These are phyloP conservation scores for Yponomeuta evonymella DNA, from an alignment of 2,888 invertebrate genomes.

Conservation along the genomic window DNA sequence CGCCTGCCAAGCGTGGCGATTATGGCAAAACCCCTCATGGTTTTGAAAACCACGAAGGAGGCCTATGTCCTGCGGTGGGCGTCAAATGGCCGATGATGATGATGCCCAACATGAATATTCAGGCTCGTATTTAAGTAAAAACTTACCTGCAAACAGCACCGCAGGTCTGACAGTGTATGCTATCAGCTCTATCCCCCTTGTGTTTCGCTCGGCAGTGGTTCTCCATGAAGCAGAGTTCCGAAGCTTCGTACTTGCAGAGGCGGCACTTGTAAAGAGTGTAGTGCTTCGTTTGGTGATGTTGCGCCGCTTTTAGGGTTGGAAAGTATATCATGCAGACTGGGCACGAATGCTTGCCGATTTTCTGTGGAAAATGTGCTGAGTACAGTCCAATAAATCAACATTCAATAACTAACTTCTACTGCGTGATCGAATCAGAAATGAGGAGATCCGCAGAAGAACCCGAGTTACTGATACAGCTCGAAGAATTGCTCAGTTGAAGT, in stretches of 20 bases:
- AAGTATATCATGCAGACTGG: slow-evolving; percentile 38
- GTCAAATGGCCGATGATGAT: too few relatives aligned
- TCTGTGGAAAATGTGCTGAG: slow-evolving; percentile 30
- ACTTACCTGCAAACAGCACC: neutral
- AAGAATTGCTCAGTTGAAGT: too few relatives aligned
- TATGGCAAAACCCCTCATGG: too few relatives aligned
- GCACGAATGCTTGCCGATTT: slow-evolving; percentile 33
- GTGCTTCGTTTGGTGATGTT: slow-evolving; percentile 35
- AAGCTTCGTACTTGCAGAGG: slow-evolving; percentile 35
- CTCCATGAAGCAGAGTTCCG: slow-evolving; percentile 28
- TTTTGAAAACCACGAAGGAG: too few relatives aligned
- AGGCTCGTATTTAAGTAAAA: too few relatives aligned
- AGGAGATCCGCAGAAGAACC: too few relatives aligned
- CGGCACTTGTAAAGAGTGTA: slow-evolving; percentile 36
- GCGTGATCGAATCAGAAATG: too few relatives aligned
- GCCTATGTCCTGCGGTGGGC: too few relatives aligned
- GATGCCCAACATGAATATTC: too few relatives aligned
- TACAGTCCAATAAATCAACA: neutral
- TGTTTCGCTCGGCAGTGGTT: slow-evolving; percentile 41
- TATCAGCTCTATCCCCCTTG: slow-evolving; percentile 25
- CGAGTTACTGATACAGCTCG: too few relatives aligned
- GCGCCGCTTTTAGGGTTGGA: slow-evolving; percentile 16
- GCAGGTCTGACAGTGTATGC: slow-evolving; percentile 33
- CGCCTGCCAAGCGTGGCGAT: too few relatives aligned
- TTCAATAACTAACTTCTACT: too few relatives aligned